phyloP scores from a whole-genome alignment of 2,888 invertebrate genomes.

The Macrophya alboannulata region DNA sequence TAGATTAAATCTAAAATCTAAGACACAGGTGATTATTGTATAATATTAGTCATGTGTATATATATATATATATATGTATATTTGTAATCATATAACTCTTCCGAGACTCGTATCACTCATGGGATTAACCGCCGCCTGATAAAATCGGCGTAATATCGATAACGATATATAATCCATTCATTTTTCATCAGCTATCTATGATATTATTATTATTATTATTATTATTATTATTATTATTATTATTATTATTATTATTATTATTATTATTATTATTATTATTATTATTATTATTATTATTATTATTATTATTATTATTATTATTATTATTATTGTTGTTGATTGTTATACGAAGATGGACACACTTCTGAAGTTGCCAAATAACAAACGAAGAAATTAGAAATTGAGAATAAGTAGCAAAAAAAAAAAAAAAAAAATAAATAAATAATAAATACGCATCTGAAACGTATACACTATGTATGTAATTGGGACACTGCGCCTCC shows the following conservation, averaged over 20 bases:
- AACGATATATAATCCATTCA: background rate
- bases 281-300: background rate
- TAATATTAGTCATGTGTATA: background rate
- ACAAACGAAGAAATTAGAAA: background rate
- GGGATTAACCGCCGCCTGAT: background rate
- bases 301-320: background rate
- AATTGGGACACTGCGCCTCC: background rate
- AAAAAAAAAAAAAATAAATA: background rate
- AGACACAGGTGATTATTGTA: background rate
- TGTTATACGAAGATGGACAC: background rate
- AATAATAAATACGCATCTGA: background rate
- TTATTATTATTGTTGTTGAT: background rate
- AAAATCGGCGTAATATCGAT: background rate
- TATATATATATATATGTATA: background rate
- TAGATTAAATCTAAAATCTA: conserved; percentile 9
- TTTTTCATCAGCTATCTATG: background rate
- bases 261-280: background rate
- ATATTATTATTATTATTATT: background rate
- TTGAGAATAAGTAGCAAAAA: background rate
- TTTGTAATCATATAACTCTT: background rate
- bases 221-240: background rate
- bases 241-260: background rate
- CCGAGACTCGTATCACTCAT: background rate
- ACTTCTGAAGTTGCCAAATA: background rate
- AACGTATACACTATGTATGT: background rate